Conservation (phyloP, 1,140 invertebrate species). For the Stegodyphus mimosarum region DNA sequence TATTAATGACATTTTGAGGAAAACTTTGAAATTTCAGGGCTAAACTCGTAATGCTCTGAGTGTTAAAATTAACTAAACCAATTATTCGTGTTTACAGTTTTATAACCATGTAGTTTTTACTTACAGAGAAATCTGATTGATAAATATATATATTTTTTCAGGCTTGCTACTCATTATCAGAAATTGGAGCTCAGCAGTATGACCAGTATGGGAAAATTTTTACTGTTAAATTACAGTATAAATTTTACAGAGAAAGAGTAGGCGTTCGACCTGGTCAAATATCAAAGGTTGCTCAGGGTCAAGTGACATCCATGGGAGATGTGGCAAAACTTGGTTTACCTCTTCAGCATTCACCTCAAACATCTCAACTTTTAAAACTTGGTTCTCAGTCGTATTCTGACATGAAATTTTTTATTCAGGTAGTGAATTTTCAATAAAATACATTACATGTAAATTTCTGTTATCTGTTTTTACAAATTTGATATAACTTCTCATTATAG, state of each 20-base stretch:
- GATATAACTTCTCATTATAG: neutral
- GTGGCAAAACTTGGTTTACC: constrained; percentile 96
- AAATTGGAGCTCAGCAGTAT: constrained; percentile 92
- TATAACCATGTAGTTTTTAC: too few relatives aligned
- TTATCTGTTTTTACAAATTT: neutral
- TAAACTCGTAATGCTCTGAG: too few relatives aligned
- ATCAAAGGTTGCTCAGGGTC: constrained; percentile 83
- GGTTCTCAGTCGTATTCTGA: constrained; percentile 90
- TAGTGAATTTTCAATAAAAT: constrained; percentile 70
- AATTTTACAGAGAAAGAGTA: constrained; percentile 97
- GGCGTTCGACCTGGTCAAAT: constrained; percentile 96
- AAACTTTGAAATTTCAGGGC: too few relatives aligned
- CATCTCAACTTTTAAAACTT: constrained; percentile 96
- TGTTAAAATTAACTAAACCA: too few relatives aligned
- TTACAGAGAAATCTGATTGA: too few relatives aligned
- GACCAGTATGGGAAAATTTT: constrained; percentile 99
- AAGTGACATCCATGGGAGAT: constrained; percentile 86
- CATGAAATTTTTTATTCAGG: constrained; percentile 88
- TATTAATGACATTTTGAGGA: too few relatives aligned
- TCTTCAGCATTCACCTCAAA: constrained; percentile 96
- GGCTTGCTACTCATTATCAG: constrained; percentile 68
- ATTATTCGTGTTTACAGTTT: too few relatives aligned
- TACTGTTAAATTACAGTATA: constrained; percentile 97
- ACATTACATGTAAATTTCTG: neutral
- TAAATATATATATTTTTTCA: constrained; percentile 48